A percentile compares a stretch with the other conserved stretches of the same genome.
Conservation (phyloP, 2,113 vertebrate species). For the Oreochromis tanganicae region DNA sequence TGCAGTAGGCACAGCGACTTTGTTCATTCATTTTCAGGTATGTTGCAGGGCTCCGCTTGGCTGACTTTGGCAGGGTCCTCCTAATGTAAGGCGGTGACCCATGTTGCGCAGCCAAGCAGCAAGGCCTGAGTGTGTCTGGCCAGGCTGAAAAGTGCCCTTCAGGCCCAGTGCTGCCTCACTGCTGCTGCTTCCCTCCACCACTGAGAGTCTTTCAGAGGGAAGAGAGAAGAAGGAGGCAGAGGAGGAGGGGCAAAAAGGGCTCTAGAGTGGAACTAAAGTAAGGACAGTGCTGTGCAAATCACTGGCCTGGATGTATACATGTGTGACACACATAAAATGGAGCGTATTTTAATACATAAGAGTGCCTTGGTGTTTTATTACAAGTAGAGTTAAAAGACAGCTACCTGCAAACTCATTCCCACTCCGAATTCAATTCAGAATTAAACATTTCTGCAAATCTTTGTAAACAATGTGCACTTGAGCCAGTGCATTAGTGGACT, state of each 20-base stretch:
- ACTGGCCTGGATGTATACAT: neutral
- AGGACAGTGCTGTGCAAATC: conserved; percentile 10
- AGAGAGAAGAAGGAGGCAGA: neutral
- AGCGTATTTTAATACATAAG: neutral
- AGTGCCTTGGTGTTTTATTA: neutral
- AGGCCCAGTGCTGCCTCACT: conserved; percentile 63
- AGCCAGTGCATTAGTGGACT: neutral
- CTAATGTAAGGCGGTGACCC: conserved; percentile 74
- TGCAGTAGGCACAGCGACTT: neutral
- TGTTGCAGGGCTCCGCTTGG: conserved; percentile 48
- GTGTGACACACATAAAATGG: neutral
- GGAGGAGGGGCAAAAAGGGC: neutral
- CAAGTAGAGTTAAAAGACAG: neutral
- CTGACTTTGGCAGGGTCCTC: conserved; percentile 61
- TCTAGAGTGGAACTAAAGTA: conserved; percentile 15
- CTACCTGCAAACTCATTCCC: neutral
- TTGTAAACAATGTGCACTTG: neutral
- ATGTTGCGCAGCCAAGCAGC: conserved; percentile 70
- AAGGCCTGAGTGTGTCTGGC: conserved; percentile 66
- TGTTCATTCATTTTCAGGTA: conserved; percentile 51
- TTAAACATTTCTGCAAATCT: neutral
- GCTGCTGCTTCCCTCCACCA: conserved; percentile 39
- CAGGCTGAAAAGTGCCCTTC: conserved; percentile 75
- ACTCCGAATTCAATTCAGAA: neutral
- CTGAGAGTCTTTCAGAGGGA: conserved; percentile 33